phyloP scores from a whole-genome alignment of 1,140 invertebrate genomes.

The Drosophila insularis region DNA sequence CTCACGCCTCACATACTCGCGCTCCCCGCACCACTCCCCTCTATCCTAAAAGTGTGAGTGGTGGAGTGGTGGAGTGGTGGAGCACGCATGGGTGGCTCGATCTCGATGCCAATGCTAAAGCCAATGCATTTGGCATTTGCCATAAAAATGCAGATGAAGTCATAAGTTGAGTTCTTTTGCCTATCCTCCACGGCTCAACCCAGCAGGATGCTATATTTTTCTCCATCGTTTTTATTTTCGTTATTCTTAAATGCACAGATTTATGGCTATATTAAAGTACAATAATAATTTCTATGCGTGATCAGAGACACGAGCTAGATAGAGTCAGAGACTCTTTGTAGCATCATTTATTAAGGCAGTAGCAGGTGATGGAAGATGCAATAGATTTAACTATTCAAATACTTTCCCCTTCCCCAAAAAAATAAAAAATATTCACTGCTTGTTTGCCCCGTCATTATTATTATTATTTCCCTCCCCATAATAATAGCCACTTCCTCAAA shows the following conservation, averaged over 20 bases:
- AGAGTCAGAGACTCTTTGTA: conserved; percentile 4
- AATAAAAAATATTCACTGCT: background rate
- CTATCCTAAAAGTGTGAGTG: background rate
- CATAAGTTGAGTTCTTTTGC: conserved; percentile 58
- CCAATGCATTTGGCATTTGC: conserved; percentile 43
- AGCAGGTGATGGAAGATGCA: conserved; percentile 3
- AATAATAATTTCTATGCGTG: conserved; percentile 80
- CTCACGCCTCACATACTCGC: background rate
- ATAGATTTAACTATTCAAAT: conserved; percentile 6
- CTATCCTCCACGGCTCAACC: conserved; percentile 14
- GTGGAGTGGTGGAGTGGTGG: conserved; percentile 30
- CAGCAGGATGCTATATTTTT: conserved; percentile 72
- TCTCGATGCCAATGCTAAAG: conserved; percentile 60
- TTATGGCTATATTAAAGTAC: conserved; percentile 79
- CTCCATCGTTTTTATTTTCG: conserved; percentile 16
- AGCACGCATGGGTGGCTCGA: conserved; percentile 74
- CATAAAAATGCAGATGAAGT: conserved; percentile 77
- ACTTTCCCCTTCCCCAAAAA: background rate
- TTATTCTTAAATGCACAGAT: conserved; percentile 75
- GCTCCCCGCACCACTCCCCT: background rate
- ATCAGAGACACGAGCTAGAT: conserved; percentile 64
- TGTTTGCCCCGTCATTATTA: conserved; percentile 10
- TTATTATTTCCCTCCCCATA: background rate
- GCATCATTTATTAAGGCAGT: background rate
- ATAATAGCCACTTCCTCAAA: conserved; percentile 8